Base-by-base conservation (phyloP, 2,888 invertebrate genomes). In the Tiliacea aurago region DNA sequence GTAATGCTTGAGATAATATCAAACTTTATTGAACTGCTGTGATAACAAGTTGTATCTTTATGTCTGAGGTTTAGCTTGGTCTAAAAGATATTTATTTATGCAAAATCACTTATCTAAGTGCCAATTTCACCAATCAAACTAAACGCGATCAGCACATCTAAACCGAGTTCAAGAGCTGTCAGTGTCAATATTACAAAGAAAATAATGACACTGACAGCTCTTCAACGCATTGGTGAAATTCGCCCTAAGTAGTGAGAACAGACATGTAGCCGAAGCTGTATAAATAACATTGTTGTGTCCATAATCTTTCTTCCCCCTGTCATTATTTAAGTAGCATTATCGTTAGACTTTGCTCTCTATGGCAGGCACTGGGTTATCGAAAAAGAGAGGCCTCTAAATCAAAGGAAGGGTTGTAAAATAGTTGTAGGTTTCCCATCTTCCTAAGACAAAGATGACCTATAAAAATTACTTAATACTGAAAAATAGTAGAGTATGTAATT, bases 21-120 rank as follows among this genome's bases (percentile, higher is more conserved):
- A 78, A 41, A 78, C 73, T 73, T 81, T 73, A 78, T 77, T 73
- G 69, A 72, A 77, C 77, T 55, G 37, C 13, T 49, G 37, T 53
- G 81, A 80, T 81, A 78, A 78, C 45, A 33, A 37, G 4, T 65
- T 56, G 9, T 81, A 80, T 71, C 76, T 71, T 59, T 66, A 70
- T 65, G 56, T 51, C 28, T 9, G 23, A 69, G 73, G 63, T 77
- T 77, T 73, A 69, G 37, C 64, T 62, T 68, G 45, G 68, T 74
- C 43, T 49, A 13, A 51, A 53, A 28, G 20, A 73, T 59, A 68
- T 68, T 56, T 49, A 43, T 15, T 64, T 23, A 28, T n/a, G 28
- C 28, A 9, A 73, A 49, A 33, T 63, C 13, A 15, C n/a, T 68
- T 76, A 53, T 59, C 68, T 66, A 33, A 58, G 56, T n/a, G n/a